Base-by-base conservation (phyloP, 2,888 invertebrate species). In the Smittia sp. region DNA sequence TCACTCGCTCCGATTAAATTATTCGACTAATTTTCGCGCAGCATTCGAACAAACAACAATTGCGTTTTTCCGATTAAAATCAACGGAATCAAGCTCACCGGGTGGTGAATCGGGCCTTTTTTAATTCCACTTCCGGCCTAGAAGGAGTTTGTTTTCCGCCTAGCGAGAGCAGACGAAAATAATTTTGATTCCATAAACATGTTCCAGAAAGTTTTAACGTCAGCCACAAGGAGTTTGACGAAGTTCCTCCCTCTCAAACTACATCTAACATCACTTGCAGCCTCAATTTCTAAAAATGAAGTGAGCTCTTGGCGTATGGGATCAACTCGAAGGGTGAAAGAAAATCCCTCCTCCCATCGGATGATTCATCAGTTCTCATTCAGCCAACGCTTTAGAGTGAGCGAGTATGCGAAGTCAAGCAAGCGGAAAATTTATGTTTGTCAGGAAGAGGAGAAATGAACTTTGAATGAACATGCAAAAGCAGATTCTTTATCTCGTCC, bases 281-380 rank as follows among this genome's bases (percentile, higher is more conserved):
- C 58, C 58, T 58, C 22, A 58, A 18, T 58, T 46, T 46, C 18
- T 22, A 6, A 58, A 11, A 46, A 46, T 46, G 9, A 32, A 32
- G 2, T 46, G 11, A 18, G 22, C 18, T 58, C 22, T 22, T 22
- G 4, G 11, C 6, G 46, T 22, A 13, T 58, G 58, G 46, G 46
- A 20, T 4, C 13, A 18, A 58, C 18, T 58, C 58, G 15, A n/a
- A 52, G 15, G 15, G 13, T 39, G 39, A n/a, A n/a, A 39, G 39
- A 46, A 46, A 46, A 32, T 32, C 46, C 22, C 22, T 58, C 58
- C 15, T 9, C 52, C 15, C 52, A 15, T 58, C 58, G n/a, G 18
- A 58, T 58, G 58, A 58, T 58, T 58, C 58, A 58, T 58, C 58
- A 58, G 20, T 58, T 58, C 18, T 46, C 58, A 58, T n/a, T 58